Evolutionary conservation across 2,888 invertebrate species (phyloP).

Genomic region (Nemoura dubitans): DNA sequence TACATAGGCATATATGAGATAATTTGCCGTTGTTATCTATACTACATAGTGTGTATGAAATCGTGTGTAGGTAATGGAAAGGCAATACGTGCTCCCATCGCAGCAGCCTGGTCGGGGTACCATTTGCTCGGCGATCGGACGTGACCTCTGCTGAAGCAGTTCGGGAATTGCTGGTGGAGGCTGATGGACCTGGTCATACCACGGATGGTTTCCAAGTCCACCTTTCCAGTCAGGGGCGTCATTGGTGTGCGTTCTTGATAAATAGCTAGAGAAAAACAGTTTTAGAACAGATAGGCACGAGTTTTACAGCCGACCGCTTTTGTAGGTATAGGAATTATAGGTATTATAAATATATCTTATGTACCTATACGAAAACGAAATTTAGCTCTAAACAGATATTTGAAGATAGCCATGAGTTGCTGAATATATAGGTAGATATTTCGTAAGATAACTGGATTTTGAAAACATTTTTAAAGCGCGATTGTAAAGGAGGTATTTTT

Average conservation of each 20-base stretch:
- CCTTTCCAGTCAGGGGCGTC: background rate
- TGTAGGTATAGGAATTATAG: background rate
- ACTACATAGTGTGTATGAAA: background rate
- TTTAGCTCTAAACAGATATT: background rate
- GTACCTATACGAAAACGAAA: background rate
- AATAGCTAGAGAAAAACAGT: background rate
- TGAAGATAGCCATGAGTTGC: background rate
- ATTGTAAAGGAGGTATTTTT: background rate
- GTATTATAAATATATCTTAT: background rate
- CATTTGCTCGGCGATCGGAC: background rate
- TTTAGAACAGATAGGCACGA: background rate
- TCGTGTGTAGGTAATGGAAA: constrained; percentile 33
- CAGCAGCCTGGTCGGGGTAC: background rate
- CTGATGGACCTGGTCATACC: background rate
- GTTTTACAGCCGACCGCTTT: background rate
- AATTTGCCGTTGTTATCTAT: constrained; percentile 37
- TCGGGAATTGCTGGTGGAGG: background rate
- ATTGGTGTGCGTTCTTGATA: background rate
- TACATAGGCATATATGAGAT: background rate
- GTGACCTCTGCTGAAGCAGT: background rate
- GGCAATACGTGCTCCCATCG: constrained; percentile 30
- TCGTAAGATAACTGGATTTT: background rate
- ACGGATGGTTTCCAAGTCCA: background rate
- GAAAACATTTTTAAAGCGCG: background rate
- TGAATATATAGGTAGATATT: background rate